phyloP scores from a whole-genome alignment of 2,797 vertebrate genomes.

The Tragelaphus oryx region DNA sequence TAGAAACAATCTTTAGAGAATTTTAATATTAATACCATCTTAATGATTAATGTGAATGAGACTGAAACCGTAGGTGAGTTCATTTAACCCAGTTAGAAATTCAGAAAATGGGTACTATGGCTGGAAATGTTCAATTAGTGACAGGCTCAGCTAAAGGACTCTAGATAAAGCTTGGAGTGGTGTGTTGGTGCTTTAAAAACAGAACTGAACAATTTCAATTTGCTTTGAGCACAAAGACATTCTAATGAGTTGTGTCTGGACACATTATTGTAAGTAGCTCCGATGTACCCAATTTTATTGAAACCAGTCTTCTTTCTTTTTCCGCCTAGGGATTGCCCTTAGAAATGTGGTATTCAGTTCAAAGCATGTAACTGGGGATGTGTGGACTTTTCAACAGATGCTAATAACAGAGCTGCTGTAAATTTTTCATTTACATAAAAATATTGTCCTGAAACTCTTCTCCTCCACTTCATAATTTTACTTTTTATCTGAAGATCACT shows the following conservation, averaged over 20 bases:
- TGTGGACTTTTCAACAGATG: conserved; percentile 62
- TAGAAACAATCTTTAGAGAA: conserved; percentile 30
- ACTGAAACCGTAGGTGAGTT: conserved; percentile 37
- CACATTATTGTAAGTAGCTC: conserved; percentile 63
- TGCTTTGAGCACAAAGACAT: conserved; percentile 67
- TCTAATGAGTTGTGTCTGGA: conserved; percentile 59
- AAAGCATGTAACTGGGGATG: conserved; percentile 55
- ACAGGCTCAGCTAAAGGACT: conserved; percentile 45
- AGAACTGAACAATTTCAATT: conserved; percentile 65
- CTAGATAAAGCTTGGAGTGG: conserved; percentile 55
- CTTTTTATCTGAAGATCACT: conserved; percentile 29
- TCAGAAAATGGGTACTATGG: conserved; percentile 37
- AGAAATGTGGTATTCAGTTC: conserved; percentile 68
- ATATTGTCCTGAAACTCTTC: neutral
- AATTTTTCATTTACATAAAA: conserved; percentile 34
- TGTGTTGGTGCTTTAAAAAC: conserved; percentile 62
- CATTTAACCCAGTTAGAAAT: conserved; percentile 32
- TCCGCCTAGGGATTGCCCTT: conserved; percentile 64
- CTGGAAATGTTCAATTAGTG: conserved; percentile 65
- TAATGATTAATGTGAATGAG: conserved; percentile 39
- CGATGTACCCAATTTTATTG: conserved; percentile 55
- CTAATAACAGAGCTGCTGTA: neutral
- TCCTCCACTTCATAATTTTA: conserved; percentile 35
- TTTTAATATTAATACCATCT: conserved; percentile 32
- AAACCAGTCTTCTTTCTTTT: conserved; percentile 69